Conservation (phyloP, 35 echinoderm and acorn worm species). For the Diadema setosum region DNA sequence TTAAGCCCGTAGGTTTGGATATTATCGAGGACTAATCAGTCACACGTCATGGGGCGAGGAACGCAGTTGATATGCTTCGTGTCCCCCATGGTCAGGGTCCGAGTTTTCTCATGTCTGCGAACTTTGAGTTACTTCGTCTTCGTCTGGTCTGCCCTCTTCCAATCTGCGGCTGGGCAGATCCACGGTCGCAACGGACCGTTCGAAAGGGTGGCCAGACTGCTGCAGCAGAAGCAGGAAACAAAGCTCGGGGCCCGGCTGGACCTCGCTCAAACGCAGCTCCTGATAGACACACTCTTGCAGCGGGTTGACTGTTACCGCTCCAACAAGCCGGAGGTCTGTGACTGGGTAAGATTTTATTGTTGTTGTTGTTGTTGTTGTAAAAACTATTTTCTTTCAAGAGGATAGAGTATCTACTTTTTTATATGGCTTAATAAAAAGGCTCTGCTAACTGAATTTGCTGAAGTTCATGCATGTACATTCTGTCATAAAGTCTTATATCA, state of each 20-base stretch:
- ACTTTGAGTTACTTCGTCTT: background rate
- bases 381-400: too few relatives aligned
- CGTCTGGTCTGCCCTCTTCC: background rate
- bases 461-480: too few relatives aligned
- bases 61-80: background rate
- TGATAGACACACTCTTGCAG: background rate
- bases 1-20: background rate
- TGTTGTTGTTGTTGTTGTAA: too few relatives aligned
- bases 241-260: background rate
- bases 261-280: background rate
- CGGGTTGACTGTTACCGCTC: background rate
- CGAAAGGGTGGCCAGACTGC: background rate
- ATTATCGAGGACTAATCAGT: background rate
- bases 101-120: background rate
- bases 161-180: background rate
- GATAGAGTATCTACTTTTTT: too few relatives aligned
- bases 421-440: too few relatives aligned
- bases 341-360: constrained; percentile 20
- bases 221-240: background rate
- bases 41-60: background rate
- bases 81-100: background rate
- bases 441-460: too few relatives aligned
- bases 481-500: too few relatives aligned
- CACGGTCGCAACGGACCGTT: constrained; percentile 11
- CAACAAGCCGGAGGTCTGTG: background rate